These are phyloP conservation scores for Blomia tropicalis DNA, from an alignment of 2,888 invertebrate genomes.

Conservation along the genomic window DNA sequence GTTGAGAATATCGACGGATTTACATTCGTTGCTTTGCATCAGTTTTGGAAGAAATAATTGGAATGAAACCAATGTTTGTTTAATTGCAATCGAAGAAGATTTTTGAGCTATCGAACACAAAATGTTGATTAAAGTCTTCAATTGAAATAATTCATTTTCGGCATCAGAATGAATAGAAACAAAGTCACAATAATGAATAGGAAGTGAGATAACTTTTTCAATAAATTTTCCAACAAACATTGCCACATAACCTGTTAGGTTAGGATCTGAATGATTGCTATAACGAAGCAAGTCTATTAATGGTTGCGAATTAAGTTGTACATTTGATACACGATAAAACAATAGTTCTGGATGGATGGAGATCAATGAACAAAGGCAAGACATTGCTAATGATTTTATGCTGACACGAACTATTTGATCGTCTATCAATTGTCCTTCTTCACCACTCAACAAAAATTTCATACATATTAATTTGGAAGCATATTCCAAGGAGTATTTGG, in stretches of 20 bases:
- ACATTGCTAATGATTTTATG: constrained; percentile 68
- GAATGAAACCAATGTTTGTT: constrained; percentile 51
- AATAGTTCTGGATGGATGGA: constrained; percentile 56
- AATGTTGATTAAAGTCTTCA: constrained; percentile 6
- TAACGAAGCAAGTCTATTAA: constrained; percentile 49
- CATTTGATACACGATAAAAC: constrained; percentile 42
- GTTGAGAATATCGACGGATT: neutral
- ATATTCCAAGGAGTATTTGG: constrained; percentile 47
- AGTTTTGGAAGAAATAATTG: constrained; percentile 40
- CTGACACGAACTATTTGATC: constrained; percentile 69
- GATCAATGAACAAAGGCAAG: constrained; percentile 58
- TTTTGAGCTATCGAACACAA: constrained; percentile 39
- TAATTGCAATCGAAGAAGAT: constrained; percentile 56
- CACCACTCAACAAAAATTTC: constrained; percentile 54
- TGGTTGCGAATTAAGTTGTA: constrained; percentile 41
- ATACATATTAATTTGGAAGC: constrained; percentile 55
- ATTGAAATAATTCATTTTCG: neutral
- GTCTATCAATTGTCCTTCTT: constrained; percentile 42
- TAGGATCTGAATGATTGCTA: constrained; percentile 59
- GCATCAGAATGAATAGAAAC: constrained; percentile 21
- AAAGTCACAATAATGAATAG: constrained; percentile 22
- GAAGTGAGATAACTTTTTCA: constrained; percentile 38
- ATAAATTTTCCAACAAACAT: constrained; percentile 52
- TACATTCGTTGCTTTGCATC: neutral
- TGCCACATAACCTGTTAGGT: constrained; percentile 56